phyloP scores from a whole-genome alignment of 2,797 vertebrate species.

The Pogonophryne albipinna region DNA sequence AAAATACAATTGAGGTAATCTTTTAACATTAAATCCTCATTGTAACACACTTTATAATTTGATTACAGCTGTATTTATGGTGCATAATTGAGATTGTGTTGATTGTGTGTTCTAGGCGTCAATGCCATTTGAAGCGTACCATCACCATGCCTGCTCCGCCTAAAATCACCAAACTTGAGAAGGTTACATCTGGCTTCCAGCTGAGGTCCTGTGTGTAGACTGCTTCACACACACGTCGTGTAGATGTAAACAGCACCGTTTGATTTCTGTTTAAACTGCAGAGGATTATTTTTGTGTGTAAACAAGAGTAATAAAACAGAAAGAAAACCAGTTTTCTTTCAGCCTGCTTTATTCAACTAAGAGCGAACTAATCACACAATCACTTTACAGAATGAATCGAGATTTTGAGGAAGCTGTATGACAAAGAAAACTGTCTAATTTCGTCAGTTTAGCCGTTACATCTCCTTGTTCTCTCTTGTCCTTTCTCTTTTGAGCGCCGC shows the following conservation, averaged over 20 bases:
- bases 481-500: too few species aligned
- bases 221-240: not conserved
- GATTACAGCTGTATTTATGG: not conserved
- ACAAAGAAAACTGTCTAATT: too few species aligned
- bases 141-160: conserved; percentile 68
- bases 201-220: conserved; percentile 27
- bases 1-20: too few species aligned
- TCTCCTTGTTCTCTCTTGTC: too few species aligned
- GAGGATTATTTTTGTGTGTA: not conserved
- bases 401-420: too few species aligned
- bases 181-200: conserved; percentile 71
- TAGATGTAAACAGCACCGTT: not conserved
- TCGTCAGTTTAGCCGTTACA: too few species aligned
- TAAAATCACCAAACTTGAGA: conserved; percentile 25
- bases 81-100: not conserved
- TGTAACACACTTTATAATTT: not conserved
- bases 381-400: too few species aligned
- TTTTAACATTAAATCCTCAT: not conserved
- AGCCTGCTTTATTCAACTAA: not conserved
- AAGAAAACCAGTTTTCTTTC: not conserved
- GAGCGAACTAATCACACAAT: too few species aligned
- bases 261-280: not conserved
- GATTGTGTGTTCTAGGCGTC: conserved; percentile 53
- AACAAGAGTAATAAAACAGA: not conserved
- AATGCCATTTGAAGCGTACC: conserved; percentile 71